Evolutionary conservation across 2,888 invertebrate genomes (phyloP).

Genomic region (Aphidius colemani): DNA sequence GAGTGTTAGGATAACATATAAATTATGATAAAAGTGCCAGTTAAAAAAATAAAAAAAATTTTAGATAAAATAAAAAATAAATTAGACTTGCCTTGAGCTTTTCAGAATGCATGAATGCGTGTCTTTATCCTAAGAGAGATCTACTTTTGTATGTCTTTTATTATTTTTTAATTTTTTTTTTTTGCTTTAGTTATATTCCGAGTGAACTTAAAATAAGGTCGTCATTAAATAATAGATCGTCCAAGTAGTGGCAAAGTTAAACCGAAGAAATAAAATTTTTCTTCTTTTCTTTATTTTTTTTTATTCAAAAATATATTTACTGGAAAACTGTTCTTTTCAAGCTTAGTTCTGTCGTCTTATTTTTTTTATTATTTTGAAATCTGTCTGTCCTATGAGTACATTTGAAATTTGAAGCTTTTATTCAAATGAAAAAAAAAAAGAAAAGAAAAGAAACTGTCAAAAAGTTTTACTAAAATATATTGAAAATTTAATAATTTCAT

Average conservation of each 20-base stretch:
- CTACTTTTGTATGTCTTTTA: not conserved
- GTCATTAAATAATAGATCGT: conserved; percentile 39
- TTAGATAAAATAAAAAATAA: no score
- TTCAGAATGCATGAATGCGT: conserved; percentile 16
- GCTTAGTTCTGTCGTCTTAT: not conserved
- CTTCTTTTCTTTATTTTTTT: conserved; percentile 30
- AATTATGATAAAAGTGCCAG: no score
- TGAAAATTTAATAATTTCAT: no score
- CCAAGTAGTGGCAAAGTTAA: conserved; percentile 26
- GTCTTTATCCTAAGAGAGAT: no score
- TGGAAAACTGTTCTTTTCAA: conserved; percentile 2
- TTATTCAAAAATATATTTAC: conserved; percentile 40
- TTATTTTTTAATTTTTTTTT: conserved; percentile 9
- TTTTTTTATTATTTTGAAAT: not conserved
- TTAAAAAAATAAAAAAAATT: no score
- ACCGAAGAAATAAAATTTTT: conserved; percentile 4
- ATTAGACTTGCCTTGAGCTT: not conserved
- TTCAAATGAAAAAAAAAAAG: no score
- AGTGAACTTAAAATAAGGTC: conserved; percentile 38
- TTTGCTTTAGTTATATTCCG: not conserved
- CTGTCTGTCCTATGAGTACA: no score
- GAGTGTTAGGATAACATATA: no score
- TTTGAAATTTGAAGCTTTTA: no score
- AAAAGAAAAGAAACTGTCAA: no score
- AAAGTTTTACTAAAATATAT: no score